Conservation (phyloP, 1,140 invertebrate genomes). For the Diploscapter pachys region DNA sequence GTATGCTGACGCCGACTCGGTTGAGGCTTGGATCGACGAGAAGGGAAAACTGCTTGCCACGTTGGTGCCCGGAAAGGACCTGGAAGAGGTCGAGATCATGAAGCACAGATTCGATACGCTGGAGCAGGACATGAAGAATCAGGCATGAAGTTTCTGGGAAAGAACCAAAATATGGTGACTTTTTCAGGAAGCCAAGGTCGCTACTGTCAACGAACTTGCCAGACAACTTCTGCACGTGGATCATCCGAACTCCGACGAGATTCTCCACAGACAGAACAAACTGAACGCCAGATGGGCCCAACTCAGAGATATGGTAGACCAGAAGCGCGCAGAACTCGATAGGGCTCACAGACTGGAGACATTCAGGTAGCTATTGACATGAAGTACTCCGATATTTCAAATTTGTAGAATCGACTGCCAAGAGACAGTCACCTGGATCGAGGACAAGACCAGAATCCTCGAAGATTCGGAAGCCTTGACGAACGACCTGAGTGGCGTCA, state of each 20-base stretch:
- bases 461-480: slow-evolving; percentile 59
- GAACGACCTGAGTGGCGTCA: slow-evolving; percentile 68
- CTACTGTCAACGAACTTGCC: slow-evolving; percentile 93
- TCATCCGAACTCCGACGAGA: slow-evolving; percentile 93
- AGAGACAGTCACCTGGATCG: slow-evolving; percentile 84
- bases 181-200: slow-evolving; percentile 67
- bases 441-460: slow-evolving; percentile 95
- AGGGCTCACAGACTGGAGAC: slow-evolving; percentile 95
- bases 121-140: slow-evolving; percentile 94
- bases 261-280: slow-evolving; percentile 80
- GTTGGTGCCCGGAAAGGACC: slow-evolving; percentile 90
- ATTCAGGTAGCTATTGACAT: slow-evolving; percentile 67
- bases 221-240: slow-evolving; percentile 89
- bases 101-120: slow-evolving; percentile 98
- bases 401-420: slow-evolving; percentile 83
- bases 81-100: slow-evolving; percentile 99
- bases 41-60: slow-evolving; percentile 97
- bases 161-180: too few species aligned
- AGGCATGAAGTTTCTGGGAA: slow-evolving; percentile 53
- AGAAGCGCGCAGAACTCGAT: slow-evolving; percentile 87
- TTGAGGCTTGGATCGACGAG: slow-evolving; percentile 97
- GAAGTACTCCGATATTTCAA: too few species aligned
- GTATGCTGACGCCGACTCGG: slow-evolving; percentile 93
- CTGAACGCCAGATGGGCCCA: slow-evolving; percentile 67
- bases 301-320: slow-evolving; percentile 81